Base-by-base conservation (phyloP, 1,140 invertebrate species). In the Orussus abietinus region DNA sequence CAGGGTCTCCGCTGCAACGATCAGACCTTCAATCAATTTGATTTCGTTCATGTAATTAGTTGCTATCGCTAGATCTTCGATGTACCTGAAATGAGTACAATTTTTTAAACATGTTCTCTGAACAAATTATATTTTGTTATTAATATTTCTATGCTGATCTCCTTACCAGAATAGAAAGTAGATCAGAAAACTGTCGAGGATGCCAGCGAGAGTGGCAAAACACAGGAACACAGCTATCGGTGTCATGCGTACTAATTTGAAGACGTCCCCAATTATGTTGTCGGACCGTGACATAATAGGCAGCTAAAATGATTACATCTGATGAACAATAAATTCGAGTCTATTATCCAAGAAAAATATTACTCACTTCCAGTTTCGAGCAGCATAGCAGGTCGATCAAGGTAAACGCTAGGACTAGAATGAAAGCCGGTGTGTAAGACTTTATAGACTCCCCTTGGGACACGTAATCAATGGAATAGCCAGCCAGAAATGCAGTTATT, bases 101-200 rank as follows among this genome's bases (percentile, higher is more conserved):
- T 37, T 13, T 39, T 29, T 48, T 25, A 18, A 29, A 30, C n/a
- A 30, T 14, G 14, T 36, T 25, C 12, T 25, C 5, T 25, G 12
- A 42, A 41, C 6, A 9, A 11, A 3, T 43, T 2, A 38, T 21
- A 4, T 19, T 34, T 34, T 12, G 25, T n/a, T n/a, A n/a, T n/a
- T n/a, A n/a, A n/a, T n/a, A n/a, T n/a, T n/a, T n/a, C n/a, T n/a
- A n/a, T n/a, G n/a, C n/a, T n/a, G n/a, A n/a, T n/a, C n/a, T n/a
- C 65, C 64, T 74, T 69, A 86, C 86, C 85, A 88, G 55, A 89
- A 86, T 63, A 88, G 75, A 54, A 84, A 88, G 52, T 86, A 88
- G 21, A 88, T 82, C 11, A 88, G 77, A 57, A 88, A 87, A 38
- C 85, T 82, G 55, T 88, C 86, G 21, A 86, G 71, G 9, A 85